A percentile compares a stretch with the other conserved stretches of the same genome.
Evolutionary conservation across 1,140 invertebrate species (phyloP).

Genomic region (Periplaneta americana): DNA sequence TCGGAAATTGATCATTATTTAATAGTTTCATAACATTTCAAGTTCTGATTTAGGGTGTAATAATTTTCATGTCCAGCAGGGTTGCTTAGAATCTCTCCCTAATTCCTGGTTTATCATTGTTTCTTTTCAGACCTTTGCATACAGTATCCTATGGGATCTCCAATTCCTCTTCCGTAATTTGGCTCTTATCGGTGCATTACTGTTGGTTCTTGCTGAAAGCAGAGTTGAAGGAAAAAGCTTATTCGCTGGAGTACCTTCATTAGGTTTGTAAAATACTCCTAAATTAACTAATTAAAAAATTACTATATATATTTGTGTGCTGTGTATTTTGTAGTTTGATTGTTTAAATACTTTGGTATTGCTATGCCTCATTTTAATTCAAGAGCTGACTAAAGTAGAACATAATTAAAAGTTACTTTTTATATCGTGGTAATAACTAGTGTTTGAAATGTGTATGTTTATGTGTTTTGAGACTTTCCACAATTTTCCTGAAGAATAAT

Average conservation of each 20-base stretch:
- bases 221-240: conserved; percentile 86
- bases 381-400: not conserved
- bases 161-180: conserved; percentile 95
- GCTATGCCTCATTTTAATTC: not conserved
- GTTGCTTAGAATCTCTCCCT: no score
- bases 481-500: not conserved
- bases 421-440: no score
- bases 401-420: not conserved
- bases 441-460: no score
- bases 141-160: conserved; percentile 97
- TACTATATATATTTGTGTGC: not conserved
- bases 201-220: conserved; percentile 92
- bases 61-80: no score
- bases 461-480: not conserved
- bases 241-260: conserved; percentile 95
- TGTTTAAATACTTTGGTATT: no score
- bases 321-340: not conserved
- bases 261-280: conserved; percentile 47
- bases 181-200: conserved; percentile 90
- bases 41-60: no score
- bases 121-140: conserved; percentile 91
- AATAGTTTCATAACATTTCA: no score
- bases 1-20: no score
- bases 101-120: no score
- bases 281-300: not conserved